These are phyloP conservation scores for Epinephelus lanceolatus DNA, from an alignment of 2,113 vertebrate species.

Conservation along the genomic window DNA sequence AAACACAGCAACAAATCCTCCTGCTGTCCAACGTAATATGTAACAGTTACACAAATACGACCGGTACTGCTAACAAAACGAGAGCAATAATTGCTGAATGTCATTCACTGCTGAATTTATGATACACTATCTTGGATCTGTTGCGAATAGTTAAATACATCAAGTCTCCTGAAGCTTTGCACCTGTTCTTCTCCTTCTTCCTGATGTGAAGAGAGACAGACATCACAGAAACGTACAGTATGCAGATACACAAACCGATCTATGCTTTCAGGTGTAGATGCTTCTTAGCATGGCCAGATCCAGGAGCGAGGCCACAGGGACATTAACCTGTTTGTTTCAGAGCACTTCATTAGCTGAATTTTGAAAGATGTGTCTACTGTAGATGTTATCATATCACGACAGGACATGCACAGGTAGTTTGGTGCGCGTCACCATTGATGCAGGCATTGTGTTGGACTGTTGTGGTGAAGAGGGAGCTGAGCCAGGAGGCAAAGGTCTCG, in stretches of 20 bases:
- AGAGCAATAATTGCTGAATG: neutral
- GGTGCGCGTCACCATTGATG: too few relatives aligned
- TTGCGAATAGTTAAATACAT: constrained; percentile 7
- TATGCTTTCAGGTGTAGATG: neutral
- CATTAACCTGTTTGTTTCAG: too few relatives aligned
- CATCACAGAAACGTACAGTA: neutral
- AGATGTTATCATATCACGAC: too few relatives aligned
- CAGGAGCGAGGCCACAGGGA: too few relatives aligned
- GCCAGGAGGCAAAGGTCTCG: too few relatives aligned
- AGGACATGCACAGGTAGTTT: too few relatives aligned
- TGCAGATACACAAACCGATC: neutral
- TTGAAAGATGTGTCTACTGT: too few relatives aligned
- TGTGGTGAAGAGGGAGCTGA: too few relatives aligned
- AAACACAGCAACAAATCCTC: constrained; percentile 15
- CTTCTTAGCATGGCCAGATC: too few relatives aligned
- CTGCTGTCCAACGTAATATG: neutral
- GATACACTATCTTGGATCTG: neutral
- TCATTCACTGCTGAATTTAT: neutral
- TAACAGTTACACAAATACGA: constrained; percentile 7
- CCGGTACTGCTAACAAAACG: neutral
- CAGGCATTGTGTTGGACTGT: too few relatives aligned
- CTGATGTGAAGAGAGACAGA: neutral
- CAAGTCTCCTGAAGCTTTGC: neutral
- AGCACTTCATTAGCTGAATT: too few relatives aligned
- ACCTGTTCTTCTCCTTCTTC: neutral